Evolutionary conservation across 2,113 vertebrate species (phyloP).

Genomic region (Eubucco bourcierii): DNA sequence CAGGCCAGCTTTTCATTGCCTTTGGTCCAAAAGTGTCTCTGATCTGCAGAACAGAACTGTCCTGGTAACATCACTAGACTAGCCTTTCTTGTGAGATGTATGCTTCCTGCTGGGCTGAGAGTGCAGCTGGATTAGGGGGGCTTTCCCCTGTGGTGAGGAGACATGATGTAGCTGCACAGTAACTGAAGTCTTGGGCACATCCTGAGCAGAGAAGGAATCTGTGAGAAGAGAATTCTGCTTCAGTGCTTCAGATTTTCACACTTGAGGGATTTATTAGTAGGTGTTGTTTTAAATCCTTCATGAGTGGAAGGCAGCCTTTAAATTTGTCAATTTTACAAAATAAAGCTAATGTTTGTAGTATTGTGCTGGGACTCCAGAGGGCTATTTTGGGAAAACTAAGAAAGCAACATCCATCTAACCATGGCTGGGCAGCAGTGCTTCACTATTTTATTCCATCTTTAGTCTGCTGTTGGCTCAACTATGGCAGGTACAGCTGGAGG

Average conservation of each 20-base stretch:
- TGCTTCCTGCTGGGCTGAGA: constrained; percentile 10
- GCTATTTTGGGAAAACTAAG: not conserved
- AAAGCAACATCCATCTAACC: not conserved
- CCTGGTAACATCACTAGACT: not conserved
- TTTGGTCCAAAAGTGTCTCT: not conserved
- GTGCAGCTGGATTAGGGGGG: rapidly evolving
- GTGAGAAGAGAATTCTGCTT: not conserved
- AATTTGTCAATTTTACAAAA: not conserved
- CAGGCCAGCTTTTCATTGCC: constrained; percentile 1
- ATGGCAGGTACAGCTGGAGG: not conserved
- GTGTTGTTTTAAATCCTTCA: not conserved
- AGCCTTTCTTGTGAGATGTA: constrained; percentile 31
- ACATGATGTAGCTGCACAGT: rapidly evolving
- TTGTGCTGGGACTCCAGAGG: not conserved
- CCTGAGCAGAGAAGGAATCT: not conserved
- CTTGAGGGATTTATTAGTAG: not conserved
- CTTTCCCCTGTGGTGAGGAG: not conserved
- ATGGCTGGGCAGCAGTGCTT: not conserved
- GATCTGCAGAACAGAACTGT: not conserved
- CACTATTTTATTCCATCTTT: not conserved
- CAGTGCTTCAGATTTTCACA: not conserved
- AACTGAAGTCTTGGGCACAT: not conserved
- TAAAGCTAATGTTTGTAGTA: not conserved
- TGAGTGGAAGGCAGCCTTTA: not conserved
- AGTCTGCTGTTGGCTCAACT: not conserved